A percentile compares a stretch with the other conserved stretches of the same genome.
phyloP scores from a whole-genome alignment of 2,888 invertebrate genomes.

The Xanthorhoe spadicearia region DNA sequence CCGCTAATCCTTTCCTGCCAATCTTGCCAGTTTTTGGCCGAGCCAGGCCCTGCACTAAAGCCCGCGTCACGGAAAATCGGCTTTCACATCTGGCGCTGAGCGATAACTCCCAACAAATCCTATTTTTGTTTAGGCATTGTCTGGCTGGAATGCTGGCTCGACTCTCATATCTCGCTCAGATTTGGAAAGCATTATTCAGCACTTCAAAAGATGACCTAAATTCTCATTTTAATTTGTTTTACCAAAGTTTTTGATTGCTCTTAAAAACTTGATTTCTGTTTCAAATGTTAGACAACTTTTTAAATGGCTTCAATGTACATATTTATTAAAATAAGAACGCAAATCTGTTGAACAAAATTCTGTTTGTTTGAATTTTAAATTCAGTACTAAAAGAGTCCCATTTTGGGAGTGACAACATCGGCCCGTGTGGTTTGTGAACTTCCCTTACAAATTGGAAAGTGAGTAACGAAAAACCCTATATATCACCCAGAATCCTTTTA shows the following conservation, averaged over 20 bases:
- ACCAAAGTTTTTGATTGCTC: background rate
- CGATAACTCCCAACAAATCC: conserved; percentile 51
- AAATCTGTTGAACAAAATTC: no score
- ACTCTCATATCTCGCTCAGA: conserved; percentile 19
- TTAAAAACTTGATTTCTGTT: background rate
- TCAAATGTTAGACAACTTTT: background rate
- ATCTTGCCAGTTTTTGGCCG: conserved; percentile 37
- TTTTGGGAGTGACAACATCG: background rate
- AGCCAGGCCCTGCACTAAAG: conserved; percentile 15
- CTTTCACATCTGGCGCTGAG: conserved; percentile 53
- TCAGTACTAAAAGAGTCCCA: background rate
- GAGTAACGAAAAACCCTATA: conserved; percentile 20
- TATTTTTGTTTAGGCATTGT: conserved; percentile 52
- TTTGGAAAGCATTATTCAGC: conserved; percentile 14
- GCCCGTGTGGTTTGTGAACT: conserved; percentile 5
- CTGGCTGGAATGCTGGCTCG: conserved; percentile 24
- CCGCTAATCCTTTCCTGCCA: conserved; percentile 36
- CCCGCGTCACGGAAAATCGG: conserved; percentile 52
- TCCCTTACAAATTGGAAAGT: conserved; percentile 17
- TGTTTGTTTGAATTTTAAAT: no score
- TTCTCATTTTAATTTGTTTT: conserved; percentile 7
- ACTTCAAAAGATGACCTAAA: conserved; percentile 10
- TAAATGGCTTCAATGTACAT: no score
- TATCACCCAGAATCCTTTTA: conserved; percentile 27
- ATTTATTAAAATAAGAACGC: no score